Conservation (phyloP, 2,797 vertebrate genomes). For the Gila robusta region DNA sequence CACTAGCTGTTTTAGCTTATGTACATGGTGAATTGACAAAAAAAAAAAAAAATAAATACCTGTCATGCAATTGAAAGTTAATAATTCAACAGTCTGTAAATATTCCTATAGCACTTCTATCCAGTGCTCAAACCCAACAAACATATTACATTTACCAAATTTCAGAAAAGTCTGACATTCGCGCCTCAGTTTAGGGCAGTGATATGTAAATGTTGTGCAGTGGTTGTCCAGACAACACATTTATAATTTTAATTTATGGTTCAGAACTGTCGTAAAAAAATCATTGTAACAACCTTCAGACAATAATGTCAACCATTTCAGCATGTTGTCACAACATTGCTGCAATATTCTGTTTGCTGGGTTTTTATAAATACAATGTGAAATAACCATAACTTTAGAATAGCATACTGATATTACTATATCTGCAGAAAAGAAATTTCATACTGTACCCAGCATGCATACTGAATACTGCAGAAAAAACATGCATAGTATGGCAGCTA, state of each 20-base stretch:
- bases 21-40: background rate
- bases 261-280: background rate
- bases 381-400: background rate
- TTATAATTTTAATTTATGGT: background rate
- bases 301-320: background rate
- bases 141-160: background rate
- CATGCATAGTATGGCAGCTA: background rate
- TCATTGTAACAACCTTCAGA: background rate
- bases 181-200: too few relatives aligned
- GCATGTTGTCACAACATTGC: background rate
- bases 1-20: background rate
- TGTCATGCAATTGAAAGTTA: background rate
- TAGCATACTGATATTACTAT: background rate
- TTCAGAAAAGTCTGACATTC: background rate
- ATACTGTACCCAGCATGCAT: background rate
- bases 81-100: slow-evolving; percentile 7
- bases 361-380: background rate
- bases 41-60: background rate
- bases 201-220: background rate
- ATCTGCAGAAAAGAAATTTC: background rate
- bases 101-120: background rate
- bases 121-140: background rate
- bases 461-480: background rate
- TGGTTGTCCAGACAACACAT: background rate
- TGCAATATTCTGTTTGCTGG: background rate